A percentile compares a stretch with the other conserved stretches of the same genome.
phyloP scores from a whole-genome alignment of 2,113 vertebrate species.

The Entomyzon cyanotis region DNA sequence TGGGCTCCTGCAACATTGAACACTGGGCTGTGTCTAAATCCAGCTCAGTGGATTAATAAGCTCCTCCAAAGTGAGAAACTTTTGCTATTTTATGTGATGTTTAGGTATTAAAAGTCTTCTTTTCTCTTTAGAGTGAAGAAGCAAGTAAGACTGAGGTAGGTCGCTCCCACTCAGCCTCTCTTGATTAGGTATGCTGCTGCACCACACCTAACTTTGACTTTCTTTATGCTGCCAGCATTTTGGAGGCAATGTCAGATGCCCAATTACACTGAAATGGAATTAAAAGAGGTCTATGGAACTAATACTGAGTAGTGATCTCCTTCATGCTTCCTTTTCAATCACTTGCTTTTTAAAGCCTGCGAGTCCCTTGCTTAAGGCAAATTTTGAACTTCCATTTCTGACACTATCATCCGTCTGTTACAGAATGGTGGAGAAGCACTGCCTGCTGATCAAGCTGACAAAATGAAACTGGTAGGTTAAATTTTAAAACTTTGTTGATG shows the following conservation, averaged over 20 bases:
- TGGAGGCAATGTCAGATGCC: not conserved
- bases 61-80: not conserved
- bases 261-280: not conserved
- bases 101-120: not conserved
- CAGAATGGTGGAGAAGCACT: conserved; percentile 81
- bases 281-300: not conserved
- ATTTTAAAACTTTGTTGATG: not conserved
- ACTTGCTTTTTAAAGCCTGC: not conserved
- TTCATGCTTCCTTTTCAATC: not conserved
- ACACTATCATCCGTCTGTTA: not conserved
- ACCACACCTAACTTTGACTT: not conserved
- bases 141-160: conserved; percentile 66
- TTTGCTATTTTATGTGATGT: not conserved
- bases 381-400: not conserved
- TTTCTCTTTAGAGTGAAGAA: conserved; percentile 71
- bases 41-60: not conserved
- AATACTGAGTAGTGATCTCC: not conserved
- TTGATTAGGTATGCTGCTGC: not conserved
- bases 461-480: conserved; percentile 78
- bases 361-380: not conserved
- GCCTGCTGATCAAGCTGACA: conserved; percentile 69
- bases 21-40: not conserved
- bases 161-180: not conserved
- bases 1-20: not conserved
- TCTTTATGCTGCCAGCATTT: not conserved